Conservation (phyloP, 2,113 vertebrate genomes). For the Corythornis vintsioides region DNA sequence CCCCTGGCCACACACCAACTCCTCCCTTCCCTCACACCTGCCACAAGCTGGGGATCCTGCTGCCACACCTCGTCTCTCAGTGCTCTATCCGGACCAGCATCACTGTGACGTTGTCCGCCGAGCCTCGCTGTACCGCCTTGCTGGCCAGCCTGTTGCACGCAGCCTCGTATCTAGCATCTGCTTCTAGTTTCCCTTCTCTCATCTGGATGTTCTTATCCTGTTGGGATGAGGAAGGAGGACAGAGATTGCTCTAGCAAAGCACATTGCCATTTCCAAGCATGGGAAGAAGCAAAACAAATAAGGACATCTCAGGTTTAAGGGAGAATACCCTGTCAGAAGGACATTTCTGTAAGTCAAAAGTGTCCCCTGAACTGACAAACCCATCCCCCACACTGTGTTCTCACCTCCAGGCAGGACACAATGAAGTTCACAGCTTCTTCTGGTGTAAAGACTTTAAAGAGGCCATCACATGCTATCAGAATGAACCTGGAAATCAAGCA, state of each 20-base stretch:
- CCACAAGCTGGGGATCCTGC: neutral
- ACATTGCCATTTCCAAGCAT: rapidly evolving
- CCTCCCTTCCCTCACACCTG: neutral
- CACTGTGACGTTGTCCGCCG: conserved; percentile 94
- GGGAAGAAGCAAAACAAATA: neutral
- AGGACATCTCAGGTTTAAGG: neutral
- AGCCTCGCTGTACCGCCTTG: conserved; percentile 92
- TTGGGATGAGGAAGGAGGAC: rapidly evolving
- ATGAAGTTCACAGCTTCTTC: conserved; percentile 94
- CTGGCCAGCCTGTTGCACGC: conserved; percentile 89
- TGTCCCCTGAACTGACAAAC: neutral
- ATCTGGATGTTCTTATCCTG: conserved; percentile 82
- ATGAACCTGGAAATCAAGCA: conserved; percentile 83
- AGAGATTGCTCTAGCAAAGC: neutral
- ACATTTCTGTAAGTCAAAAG: neutral
- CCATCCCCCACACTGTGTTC: rapidly evolving
- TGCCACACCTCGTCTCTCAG: conserved; percentile 45
- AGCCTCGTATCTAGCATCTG: conserved; percentile 78
- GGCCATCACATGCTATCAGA: conserved; percentile 93
- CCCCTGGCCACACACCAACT: neutral
- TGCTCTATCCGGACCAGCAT: conserved; percentile 85
- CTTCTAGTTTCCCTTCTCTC: conserved; percentile 73
- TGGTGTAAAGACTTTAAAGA: conserved; percentile 96
- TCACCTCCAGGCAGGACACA: conserved; percentile 85
- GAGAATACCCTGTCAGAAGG: neutral